Base-by-base conservation (phyloP, 2,888 invertebrate species). In the Cataglyphis rosenhaueri region DNA sequence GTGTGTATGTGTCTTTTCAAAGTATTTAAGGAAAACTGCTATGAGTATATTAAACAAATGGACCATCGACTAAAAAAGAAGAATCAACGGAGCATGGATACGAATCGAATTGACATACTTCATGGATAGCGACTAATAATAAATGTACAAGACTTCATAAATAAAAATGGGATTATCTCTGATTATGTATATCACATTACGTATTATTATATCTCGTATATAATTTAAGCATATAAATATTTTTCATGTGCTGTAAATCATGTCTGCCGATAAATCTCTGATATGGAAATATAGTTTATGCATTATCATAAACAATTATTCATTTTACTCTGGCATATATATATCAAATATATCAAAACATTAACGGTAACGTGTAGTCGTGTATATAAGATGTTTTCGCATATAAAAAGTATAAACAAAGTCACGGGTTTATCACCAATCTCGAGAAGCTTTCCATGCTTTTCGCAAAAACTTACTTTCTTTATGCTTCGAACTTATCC, bases 351-450 rank as follows among this genome's bases (percentile, higher is more conserved):
- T 35, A 35, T 35, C 25, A 32, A 21, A 74, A 8, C 6, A 21
- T 44, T 29, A 29, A 29, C 59, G 0, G 10, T 44, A 62, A 62
- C 38, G 8, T 62, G 8, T 62, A 70, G 21, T 0, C 10, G 15
- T 3, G 15, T 6, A 64, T 84, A 75, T 82, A 78, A 87, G 83
- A 84, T 70, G 71, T 64, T 75, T 21, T 79, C 66, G 41, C 48
- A 81, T 68, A 71, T 32, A 55, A 25, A 65, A 76, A 78, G 85
- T 88, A 88, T 86, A 90, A 90, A 84, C 86, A 84, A 78, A 86
- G 85, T 87, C 87, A 65, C 85, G 85, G 87, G 86, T 86, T 91
- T 85, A 87, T 87, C 85, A 79, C 81, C 84, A 76, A 52, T 52
- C n/a, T 52, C 52, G 52, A 44, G 15, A 84, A 79, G 83, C 86